These are phyloP conservation scores for Daubentonia madagascariensis DNA, from an alignment of 2,113 vertebrate genomes.

Conservation along the genomic window DNA sequence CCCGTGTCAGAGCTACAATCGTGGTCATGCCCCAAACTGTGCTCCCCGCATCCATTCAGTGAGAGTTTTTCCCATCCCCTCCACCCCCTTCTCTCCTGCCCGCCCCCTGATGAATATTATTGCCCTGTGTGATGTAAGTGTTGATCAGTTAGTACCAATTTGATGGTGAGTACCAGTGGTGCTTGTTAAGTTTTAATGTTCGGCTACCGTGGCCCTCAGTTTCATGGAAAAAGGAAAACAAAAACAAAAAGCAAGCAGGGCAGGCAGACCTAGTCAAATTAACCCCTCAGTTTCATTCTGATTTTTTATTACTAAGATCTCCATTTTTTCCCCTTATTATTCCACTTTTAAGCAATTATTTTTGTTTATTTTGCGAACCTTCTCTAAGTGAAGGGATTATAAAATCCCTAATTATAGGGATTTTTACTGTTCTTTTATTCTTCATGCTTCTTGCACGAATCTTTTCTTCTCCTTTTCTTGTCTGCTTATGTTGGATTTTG, in stretches of 20 bases:
- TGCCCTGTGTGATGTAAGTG: too few relatives aligned
- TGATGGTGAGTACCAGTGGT: too few relatives aligned
- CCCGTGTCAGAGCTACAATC: too few relatives aligned
- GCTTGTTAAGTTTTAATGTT: not conserved
- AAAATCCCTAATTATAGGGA: not conserved
- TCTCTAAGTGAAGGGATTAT: too few relatives aligned
- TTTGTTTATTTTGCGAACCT: not conserved
- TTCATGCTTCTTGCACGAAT: not conserved
- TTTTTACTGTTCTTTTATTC: not conserved
- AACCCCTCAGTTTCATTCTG: not conserved
- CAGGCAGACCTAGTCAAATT: not conserved
- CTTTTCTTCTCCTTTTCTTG: not conserved
- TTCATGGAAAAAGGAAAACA: not conserved
- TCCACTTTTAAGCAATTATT: not conserved
- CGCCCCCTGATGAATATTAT: too few relatives aligned
- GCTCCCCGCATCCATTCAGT: too few relatives aligned
- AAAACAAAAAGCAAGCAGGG: not conserved
- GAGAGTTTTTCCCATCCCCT: too few relatives aligned
- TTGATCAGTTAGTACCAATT: too few relatives aligned
- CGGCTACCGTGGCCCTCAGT: too few relatives aligned
- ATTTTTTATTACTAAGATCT: not conserved
- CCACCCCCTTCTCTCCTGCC: too few relatives aligned
- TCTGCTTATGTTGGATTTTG: not conserved
- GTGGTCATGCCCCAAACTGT: too few relatives aligned
- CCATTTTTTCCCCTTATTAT: not conserved